Conservation (phyloP, 1,140 invertebrate species). For the Tetragonula clypearis region DNA sequence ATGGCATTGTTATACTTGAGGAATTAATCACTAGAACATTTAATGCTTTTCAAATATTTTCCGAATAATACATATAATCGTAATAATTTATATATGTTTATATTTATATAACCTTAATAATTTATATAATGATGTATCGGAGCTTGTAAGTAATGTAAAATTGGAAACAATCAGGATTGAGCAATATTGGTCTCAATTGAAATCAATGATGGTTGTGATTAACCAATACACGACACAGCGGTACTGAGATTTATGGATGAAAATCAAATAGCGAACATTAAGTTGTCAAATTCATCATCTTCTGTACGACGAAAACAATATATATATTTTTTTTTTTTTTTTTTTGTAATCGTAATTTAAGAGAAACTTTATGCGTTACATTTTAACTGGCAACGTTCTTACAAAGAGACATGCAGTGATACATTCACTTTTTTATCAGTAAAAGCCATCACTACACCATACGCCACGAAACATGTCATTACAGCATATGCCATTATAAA, state of each 20-base stretch:
- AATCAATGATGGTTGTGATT: slow-evolving; percentile 67
- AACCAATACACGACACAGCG: slow-evolving; percentile 44
- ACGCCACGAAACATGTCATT: slow-evolving; percentile 38
- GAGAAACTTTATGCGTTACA: background rate
- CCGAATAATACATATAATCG: no score
- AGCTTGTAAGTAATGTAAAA: slow-evolving; percentile 43
- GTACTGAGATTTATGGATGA: background rate
- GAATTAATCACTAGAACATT: background rate
- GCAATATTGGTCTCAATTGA: slow-evolving; percentile 73
- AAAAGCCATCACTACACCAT: background rate
- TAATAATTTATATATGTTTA: background rate
- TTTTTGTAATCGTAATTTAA: background rate
- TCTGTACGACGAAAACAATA: slow-evolving; percentile 19
- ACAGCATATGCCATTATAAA: background rate
- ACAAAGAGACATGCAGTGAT: background rate
- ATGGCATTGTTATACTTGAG: background rate
- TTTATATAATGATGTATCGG: background rate
- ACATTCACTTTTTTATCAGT: slow-evolving; percentile 45
- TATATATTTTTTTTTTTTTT: no score
- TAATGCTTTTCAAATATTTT: background rate
- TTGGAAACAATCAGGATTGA: slow-evolving; percentile 1
- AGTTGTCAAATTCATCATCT: background rate
- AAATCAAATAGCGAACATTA: background rate
- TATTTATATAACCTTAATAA: background rate
- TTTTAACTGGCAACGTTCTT: background rate